Conservation (phyloP, 2,888 invertebrate species). For the Ellobium chinense region DNA sequence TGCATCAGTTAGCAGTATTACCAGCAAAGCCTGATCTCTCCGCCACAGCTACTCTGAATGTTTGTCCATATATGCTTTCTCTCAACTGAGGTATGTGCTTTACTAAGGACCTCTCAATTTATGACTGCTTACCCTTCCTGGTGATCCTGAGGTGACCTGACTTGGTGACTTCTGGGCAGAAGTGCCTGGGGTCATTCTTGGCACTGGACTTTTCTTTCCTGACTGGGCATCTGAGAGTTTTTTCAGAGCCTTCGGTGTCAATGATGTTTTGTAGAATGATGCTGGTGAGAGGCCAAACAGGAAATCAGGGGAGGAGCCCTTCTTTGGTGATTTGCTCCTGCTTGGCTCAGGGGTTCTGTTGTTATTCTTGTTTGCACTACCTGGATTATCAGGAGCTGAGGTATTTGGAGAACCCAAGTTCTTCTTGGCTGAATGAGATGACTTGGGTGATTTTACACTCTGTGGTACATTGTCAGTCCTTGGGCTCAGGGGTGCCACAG, state of each 20-base stretch:
- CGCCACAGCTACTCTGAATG: too few relatives aligned
- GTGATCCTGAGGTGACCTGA: background rate
- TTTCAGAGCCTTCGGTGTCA: constrained; percentile 13
- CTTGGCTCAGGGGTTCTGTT: background rate
- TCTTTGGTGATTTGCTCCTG: constrained; percentile 36
- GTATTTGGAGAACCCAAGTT: background rate
- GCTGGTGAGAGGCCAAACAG: constrained; percentile 45
- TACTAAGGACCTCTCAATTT: too few relatives aligned
- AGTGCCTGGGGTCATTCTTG: constrained; percentile 38
- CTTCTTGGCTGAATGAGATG: constrained; percentile 47
- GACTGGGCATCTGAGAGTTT: constrained; percentile 16
- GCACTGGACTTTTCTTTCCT: constrained; percentile 1
- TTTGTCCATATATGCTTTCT: too few relatives aligned
- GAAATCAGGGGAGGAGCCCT: constrained; percentile 38
- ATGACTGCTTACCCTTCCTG: constrained; percentile 21
- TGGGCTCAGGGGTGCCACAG: constrained; percentile 46
- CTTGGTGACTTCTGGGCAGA: constrained; percentile 41
- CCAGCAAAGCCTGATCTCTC: too few relatives aligned
- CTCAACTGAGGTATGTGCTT: too few relatives aligned
- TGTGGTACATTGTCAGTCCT: constrained; percentile 51
- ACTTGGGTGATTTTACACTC: constrained; percentile 48
- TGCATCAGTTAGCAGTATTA: too few relatives aligned
- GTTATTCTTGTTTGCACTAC: constrained; percentile 7
- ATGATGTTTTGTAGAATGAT: constrained; percentile 44
- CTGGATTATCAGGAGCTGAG: constrained; percentile 36